phyloP scores from a whole-genome alignment of 2,888 invertebrate genomes.

The Carabus problematicus region DNA sequence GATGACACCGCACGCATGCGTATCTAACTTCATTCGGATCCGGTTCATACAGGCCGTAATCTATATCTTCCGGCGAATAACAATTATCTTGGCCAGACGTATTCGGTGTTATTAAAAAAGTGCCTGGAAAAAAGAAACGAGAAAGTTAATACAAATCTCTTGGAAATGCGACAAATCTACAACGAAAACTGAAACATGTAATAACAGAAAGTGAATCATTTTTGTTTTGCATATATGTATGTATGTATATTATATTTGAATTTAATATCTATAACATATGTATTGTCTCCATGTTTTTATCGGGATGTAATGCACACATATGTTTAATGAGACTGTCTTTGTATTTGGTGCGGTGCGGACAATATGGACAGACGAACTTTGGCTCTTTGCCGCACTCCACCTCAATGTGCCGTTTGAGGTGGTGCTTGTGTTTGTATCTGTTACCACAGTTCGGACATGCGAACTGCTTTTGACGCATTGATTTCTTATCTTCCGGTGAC shows the following conservation, averaged over 20 bases:
- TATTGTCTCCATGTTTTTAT: not conserved
- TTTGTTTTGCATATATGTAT: not conserved
- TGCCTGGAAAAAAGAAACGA: constrained; percentile 4
- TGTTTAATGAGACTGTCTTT: constrained; percentile 15
- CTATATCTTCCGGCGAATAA: not conserved
- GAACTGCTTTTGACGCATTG: constrained; percentile 33
- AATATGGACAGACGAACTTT: constrained; percentile 78
- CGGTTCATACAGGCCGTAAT: constrained; percentile 4
- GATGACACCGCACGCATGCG: constrained; percentile 38
- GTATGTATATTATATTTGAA: constrained; percentile 2
- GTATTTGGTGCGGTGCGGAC: constrained; percentile 69
- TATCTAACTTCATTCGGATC: constrained; percentile 2
- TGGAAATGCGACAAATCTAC: not conserved
- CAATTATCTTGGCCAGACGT: not conserved
- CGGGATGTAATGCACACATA: constrained; percentile 14
- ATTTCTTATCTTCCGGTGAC: not conserved
- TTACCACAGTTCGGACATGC: constrained; percentile 42
- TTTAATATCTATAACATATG: not conserved
- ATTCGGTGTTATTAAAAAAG: not conserved
- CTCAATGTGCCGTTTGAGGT: constrained; percentile 41
- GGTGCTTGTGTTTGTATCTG: constrained; percentile 43
- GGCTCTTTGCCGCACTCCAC: constrained; percentile 63
- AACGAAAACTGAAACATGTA: not conserved
- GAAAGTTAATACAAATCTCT: constrained; percentile 4
- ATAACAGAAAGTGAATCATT: not conserved